Evolutionary conservation across 2,888 invertebrate genomes (phyloP).

Genomic region (Cantharis lateralis): DNA sequence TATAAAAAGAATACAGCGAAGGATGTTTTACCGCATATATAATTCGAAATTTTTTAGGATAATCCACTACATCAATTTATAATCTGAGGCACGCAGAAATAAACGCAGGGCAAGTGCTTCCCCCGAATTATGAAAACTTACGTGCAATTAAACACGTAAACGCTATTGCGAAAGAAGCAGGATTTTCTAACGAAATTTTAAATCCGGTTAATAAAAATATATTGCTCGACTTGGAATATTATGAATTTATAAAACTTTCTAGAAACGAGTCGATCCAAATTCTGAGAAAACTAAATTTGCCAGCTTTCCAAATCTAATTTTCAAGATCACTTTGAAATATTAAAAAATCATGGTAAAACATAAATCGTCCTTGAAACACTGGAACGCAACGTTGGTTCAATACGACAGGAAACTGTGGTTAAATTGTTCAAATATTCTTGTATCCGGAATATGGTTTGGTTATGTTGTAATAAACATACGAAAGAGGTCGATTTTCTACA

Average conservation of each 20-base stretch:
- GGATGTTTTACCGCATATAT: not conserved
- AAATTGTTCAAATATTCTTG: constrained; percentile 22
- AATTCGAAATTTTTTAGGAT: too few species aligned
- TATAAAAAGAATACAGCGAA: not conserved
- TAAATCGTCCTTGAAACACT: not conserved
- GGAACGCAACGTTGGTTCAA: not conserved
- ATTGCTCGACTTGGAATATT: not conserved
- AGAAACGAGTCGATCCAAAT: not conserved
- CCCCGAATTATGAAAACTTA: not conserved
- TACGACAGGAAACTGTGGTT: constrained; percentile 24
- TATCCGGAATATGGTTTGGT: constrained; percentile 16
- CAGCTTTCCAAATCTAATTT: not conserved
- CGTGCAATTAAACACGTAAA: not conserved
- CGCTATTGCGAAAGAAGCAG: not conserved
- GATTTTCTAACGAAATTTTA: not conserved
- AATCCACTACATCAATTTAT: too few species aligned
- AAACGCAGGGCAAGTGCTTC: too few species aligned
- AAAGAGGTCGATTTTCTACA: not conserved
- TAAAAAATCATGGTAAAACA: not conserved
- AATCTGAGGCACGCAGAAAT: not conserved
- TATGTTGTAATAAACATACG: not conserved
- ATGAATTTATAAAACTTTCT: not conserved
- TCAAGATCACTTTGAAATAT: not conserved
- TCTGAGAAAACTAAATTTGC: not conserved
- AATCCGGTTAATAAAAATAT: not conserved